These are phyloP conservation scores for Chrosomus eos DNA, from an alignment of 2,797 vertebrate genomes.

Conservation along the genomic window DNA sequence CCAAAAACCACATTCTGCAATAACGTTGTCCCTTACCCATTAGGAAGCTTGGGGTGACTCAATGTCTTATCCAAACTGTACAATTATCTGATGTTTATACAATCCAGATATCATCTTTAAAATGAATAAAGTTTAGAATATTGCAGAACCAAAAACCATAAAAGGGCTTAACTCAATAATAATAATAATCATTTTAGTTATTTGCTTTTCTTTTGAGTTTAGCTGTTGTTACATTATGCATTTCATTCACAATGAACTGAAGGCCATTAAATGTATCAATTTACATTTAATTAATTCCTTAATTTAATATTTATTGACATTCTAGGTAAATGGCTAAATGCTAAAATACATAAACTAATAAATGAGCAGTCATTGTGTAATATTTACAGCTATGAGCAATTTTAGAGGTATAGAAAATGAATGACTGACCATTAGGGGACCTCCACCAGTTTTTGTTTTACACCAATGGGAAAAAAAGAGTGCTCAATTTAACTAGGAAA, in stretches of 20 bases:
- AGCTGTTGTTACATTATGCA: conserved; percentile 1
- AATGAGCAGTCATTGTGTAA: neutral
- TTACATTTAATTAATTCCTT: neutral
- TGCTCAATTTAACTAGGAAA: neutral
- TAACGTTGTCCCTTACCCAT: conserved; percentile 50
- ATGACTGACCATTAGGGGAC: neutral
- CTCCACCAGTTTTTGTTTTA: neutral
- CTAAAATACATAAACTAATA: neutral
- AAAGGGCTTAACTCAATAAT: neutral
- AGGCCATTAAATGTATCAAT: neutral
- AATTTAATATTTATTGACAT: neutral
- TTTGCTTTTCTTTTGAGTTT: neutral
- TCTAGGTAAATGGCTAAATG: neutral
- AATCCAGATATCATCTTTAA: conserved; percentile 69
- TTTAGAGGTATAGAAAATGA: neutral
- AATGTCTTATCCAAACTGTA: conserved; percentile 52
- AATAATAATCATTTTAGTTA: neutral
- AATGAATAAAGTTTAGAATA: neutral
- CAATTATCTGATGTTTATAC: conserved; percentile 48
- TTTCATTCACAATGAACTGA: conserved; percentile 5
- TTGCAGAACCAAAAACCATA: neutral
- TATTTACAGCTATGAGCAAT: neutral
- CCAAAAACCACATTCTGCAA: conserved; percentile 55
- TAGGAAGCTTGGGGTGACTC: conserved; percentile 44
- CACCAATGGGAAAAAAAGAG: neutral